A percentile compares a stretch with the other conserved stretches of the same genome.
These are phyloP conservation scores for Buphagus erythrorhynchus DNA, from an alignment of 2,797 vertebrate species.

Conservation along the genomic window DNA sequence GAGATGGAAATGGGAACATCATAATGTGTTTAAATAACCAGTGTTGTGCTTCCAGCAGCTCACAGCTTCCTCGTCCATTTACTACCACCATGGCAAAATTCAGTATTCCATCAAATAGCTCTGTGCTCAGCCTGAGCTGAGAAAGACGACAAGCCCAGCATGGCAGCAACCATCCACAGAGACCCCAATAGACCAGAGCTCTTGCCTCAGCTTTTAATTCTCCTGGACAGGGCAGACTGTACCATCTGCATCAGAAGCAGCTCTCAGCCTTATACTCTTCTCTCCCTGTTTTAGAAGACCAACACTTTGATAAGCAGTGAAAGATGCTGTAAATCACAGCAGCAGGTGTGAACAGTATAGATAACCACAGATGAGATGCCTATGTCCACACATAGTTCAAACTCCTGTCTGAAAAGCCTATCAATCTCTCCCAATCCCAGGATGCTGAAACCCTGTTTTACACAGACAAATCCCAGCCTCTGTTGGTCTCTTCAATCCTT, in stretches of 20 bases:
- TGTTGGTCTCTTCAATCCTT: fast-evolving
- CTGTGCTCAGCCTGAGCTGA: neutral
- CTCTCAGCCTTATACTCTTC: neutral
- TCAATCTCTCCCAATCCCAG: neutral
- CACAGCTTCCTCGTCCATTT: neutral
- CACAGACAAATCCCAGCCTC: neutral
- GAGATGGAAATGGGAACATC: conserved; percentile 43
- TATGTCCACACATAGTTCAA: neutral
- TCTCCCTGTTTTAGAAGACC: neutral
- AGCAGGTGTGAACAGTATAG: neutral
- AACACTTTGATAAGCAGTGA: neutral
- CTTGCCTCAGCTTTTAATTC: neutral
- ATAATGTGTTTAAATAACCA: conserved; percentile 21
- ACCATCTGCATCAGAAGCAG: neutral
- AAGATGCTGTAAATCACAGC: neutral
- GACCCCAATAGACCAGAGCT: neutral
- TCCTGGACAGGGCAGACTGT: neutral
- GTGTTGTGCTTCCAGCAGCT: neutral
- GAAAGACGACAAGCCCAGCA: neutral
- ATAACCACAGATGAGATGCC: neutral
- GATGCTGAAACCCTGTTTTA: neutral
- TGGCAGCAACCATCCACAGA: neutral
- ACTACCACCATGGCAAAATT: neutral
- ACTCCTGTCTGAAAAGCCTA: neutral
- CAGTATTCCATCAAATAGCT: neutral